Conservation (phyloP, 1,140 invertebrate genomes). For the Mamestra configurata region DNA sequence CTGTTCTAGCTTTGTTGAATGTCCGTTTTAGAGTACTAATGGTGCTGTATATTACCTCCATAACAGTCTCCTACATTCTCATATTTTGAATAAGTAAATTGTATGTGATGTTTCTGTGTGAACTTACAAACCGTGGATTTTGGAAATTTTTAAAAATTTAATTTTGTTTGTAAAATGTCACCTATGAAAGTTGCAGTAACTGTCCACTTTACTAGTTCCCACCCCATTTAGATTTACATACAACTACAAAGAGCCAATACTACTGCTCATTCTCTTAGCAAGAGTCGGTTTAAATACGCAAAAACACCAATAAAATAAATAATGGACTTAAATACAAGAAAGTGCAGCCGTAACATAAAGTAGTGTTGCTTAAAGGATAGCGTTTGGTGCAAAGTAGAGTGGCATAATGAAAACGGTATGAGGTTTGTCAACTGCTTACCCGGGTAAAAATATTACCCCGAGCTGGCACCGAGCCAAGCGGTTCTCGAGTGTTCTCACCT, state of each 20-base stretch:
- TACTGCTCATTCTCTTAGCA: too few relatives aligned
- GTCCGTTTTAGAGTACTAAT: neutral
- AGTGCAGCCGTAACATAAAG: neutral
- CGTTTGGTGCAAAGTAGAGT: neutral
- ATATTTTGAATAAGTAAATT: conserved; percentile 19
- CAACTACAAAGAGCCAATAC: too few relatives aligned
- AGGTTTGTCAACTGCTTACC: neutral
- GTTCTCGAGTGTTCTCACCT: neutral
- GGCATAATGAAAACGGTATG: neutral
- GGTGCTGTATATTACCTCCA: neutral
- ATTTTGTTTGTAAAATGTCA: too few relatives aligned
- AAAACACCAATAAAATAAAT: neutral
- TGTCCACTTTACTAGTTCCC: too few relatives aligned
- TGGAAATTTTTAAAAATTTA: neutral
- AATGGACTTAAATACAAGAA: neutral
- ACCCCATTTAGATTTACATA: neutral
- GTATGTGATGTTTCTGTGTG: neutral
- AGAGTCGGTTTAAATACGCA: too few relatives aligned
- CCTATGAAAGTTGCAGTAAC: too few relatives aligned
- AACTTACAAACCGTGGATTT: neutral
- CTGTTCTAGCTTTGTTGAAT: neutral
- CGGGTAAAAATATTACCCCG: neutral
- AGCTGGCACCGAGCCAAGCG: neutral
- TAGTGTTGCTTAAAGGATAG: neutral
- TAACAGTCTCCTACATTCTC: neutral